Conservation (phyloP, 2,888 invertebrate genomes). For the Camptogramma bilineatum region DNA sequence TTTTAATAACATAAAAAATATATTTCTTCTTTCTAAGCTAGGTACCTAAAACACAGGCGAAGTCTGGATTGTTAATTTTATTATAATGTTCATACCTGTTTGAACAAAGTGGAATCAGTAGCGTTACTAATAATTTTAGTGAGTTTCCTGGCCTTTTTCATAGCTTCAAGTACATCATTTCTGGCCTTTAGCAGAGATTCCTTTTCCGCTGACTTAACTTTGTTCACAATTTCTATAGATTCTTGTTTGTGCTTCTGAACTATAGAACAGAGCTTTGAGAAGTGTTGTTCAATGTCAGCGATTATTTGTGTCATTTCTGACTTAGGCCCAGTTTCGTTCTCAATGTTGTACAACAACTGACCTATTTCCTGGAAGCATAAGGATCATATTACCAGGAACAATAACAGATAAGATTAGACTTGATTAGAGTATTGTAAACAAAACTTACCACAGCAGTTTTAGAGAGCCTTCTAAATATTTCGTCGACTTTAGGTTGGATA, state of each 20-base stretch:
- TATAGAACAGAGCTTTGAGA: constrained; percentile 77
- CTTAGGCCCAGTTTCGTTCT: constrained; percentile 60
- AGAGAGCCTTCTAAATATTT: constrained; percentile 70
- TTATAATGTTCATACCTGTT: constrained; percentile 55
- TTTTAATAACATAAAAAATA: background rate
- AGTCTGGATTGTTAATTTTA: background rate
- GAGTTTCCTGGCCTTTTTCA: constrained; percentile 61
- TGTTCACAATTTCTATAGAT: constrained; percentile 63
- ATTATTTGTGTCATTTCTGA: constrained; percentile 61
- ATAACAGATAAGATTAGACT: background rate
- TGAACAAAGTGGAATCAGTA: constrained; percentile 56
- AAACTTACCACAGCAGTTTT: constrained; percentile 76
- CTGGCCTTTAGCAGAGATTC: constrained; percentile 65
- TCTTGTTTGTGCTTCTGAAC: constrained; percentile 83
- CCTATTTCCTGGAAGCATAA: constrained; percentile 68
- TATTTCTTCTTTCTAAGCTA: background rate
- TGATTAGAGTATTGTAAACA: background rate
- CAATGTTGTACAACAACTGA: constrained; percentile 65
- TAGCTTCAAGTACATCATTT: constrained; percentile 56
- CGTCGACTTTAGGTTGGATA: constrained; percentile 70
- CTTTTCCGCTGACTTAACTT: constrained; percentile 62
- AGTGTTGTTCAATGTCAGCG: constrained; percentile 77
- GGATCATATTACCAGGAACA: background rate
- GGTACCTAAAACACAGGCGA: background rate
- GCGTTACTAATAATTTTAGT: constrained; percentile 51